phyloP scores from a whole-genome alignment of 2,888 invertebrate genomes.

The Stegophylla sp. region DNA sequence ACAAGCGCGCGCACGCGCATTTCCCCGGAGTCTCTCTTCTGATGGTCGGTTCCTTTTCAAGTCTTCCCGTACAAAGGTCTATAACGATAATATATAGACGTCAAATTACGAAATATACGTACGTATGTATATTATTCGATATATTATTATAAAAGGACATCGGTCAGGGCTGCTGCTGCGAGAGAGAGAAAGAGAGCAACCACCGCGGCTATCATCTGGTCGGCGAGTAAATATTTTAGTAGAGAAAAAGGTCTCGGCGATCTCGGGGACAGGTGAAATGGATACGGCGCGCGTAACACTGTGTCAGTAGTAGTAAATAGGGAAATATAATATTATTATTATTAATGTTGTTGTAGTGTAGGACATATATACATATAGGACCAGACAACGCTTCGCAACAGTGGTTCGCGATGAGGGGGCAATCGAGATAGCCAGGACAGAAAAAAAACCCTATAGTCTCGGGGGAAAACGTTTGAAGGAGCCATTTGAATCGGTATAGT shows the following conservation, averaged over 20 bases:
- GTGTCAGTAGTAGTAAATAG: neutral
- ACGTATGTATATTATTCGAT: too few species aligned
- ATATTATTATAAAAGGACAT: constrained; percentile 52
- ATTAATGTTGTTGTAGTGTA: too few species aligned
- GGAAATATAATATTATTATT: neutral
- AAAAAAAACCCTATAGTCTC: too few species aligned
- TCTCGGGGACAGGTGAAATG: constrained; percentile 51
- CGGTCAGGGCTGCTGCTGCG: constrained; percentile 19
- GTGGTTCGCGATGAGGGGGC: too few species aligned
- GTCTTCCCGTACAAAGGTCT: neutral
- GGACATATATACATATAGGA: too few species aligned
- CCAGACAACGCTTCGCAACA: too few species aligned
- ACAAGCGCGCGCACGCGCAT: neutral
- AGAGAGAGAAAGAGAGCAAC: too few species aligned
- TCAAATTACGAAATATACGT: constrained; percentile 49
- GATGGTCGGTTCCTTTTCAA: constrained; percentile 35
- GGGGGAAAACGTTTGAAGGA: too few species aligned
- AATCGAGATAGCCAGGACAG: too few species aligned
- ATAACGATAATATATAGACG: constrained; percentile 51
- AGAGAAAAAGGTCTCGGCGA: constrained; percentile 18
- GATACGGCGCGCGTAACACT: constrained; percentile 23
- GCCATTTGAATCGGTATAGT: too few species aligned
- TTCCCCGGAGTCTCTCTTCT: neutral
- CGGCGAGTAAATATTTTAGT: constrained; percentile 52
- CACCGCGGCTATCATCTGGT: too few species aligned